Evolutionary conservation across 2,113 vertebrate genomes (phyloP), one percentile per base, ranked within the genome.

Genomic region (Hirundichthys speculiger): DNA sequence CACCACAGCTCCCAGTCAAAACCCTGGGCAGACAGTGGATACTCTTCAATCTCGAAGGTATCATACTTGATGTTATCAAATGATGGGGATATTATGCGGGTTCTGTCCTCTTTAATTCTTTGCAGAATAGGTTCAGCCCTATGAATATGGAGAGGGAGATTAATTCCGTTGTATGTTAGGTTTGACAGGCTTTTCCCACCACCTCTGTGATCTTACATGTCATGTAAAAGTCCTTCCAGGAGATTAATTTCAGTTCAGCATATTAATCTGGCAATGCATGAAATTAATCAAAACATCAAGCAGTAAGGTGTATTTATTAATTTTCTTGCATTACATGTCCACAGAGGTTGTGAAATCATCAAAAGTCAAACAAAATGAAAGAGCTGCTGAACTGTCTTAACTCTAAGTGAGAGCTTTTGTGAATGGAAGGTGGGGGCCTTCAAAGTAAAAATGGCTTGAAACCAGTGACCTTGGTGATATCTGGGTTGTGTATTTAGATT

Each of bases 1-100:
- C 98, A 99, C 98, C 98, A 99, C 57, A 99, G 90, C 81, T 99
- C 96, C 98, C 98, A 99, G 91, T 99, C 97, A 57, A 98, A 99
- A 16, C 97, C 96, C 77, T 99, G 98, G 0, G 97, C 96, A 0
- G 96, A 96, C 50, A 99, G 91, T 0, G 96, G 96, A 72, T 99
- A 99, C 79, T 98, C 96, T 79, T 99, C 95, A 70, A 99, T 95
- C 90, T 99, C 97, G 86, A 99, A 98, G 21, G 94, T 98, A 86
- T 99, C 98, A 14, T 98, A 99, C 71, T 99, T 98, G 83, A 98
- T 99, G 87, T 99, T 99, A 86, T 99, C 98, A 8, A 99, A 99
- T 1, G 97, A 98, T 0, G 97, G 96, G 1, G 96, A 99, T 85
- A 99, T 95, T 2, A 99, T 94, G 62, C 95, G 93, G 2, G 94